Evolutionary conservation across 2,888 invertebrate species (phyloP).

Genomic region (Pristionchus mayeri): DNA sequence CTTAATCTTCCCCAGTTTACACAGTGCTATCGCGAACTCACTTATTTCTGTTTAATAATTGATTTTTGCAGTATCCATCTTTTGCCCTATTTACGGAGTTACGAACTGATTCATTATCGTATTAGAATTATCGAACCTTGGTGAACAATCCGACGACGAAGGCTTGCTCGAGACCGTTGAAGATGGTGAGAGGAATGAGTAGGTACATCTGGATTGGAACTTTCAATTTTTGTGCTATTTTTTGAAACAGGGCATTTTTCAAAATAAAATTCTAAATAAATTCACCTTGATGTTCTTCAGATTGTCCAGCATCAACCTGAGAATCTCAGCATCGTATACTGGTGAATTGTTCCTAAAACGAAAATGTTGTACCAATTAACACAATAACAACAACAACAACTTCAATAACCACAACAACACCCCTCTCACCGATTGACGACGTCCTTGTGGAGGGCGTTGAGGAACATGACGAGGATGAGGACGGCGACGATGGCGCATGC

Average conservation of each 20-base stretch:
- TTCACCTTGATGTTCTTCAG: conserved; percentile 48
- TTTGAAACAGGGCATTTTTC: no score
- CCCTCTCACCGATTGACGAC: conserved; percentile 62
- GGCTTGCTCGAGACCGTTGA: conserved; percentile 97
- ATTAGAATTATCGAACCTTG: conserved; percentile 73
- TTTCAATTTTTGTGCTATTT: no score
- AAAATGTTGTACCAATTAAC: background rate
- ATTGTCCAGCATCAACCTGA: conserved; percentile 47
- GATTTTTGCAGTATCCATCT: no score
- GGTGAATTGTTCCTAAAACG: conserved; percentile 52
- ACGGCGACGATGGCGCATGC: conserved; percentile 88
- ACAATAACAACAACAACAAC: background rate
- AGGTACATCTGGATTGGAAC: conserved; percentile 79
- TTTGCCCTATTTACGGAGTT: no score
- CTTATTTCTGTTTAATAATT: no score
- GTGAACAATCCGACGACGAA: conserved; percentile 87
- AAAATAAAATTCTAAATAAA: no score
- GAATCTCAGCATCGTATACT: conserved; percentile 62
- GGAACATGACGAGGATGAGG: conserved; percentile 87
- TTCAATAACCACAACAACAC: background rate
- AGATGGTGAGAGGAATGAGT: conserved; percentile 93
- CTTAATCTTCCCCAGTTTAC: no score
- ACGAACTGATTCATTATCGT: background rate
- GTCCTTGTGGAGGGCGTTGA: conserved; percentile 91
- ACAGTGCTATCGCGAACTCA: no score